phyloP scores from a whole-genome alignment of 2,797 vertebrate genomes.

The Mormyrops attenuatus region DNA sequence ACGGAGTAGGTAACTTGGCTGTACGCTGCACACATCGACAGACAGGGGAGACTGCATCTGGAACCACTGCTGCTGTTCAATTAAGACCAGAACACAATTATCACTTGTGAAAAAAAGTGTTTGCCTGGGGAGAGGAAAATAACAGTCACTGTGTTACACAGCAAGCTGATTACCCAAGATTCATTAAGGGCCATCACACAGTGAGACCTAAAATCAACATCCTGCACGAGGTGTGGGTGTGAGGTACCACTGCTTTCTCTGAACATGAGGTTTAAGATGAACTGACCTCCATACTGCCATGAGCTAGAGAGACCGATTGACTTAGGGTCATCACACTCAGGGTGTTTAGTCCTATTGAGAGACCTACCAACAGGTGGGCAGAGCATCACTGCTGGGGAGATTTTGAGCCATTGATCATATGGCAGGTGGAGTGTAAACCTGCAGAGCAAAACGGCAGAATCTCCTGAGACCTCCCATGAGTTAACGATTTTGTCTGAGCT shows the following conservation, averaged over 20 bases:
- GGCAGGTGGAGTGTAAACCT: neutral
- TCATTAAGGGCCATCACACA: slow-evolving; percentile 35
- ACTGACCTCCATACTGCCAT: neutral
- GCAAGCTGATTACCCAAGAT: slow-evolving; percentile 33
- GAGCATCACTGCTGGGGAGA: neutral
- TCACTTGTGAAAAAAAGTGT: slow-evolving; percentile 16
- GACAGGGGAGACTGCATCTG: neutral
- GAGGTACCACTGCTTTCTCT: slow-evolving; percentile 10
- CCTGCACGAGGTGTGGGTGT: neutral
- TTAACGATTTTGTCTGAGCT: neutral
- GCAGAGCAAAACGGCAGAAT: neutral
- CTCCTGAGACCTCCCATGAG: neutral
- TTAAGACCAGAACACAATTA: slow-evolving; percentile 21
- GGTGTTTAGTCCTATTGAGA: neutral
- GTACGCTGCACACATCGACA: neutral
- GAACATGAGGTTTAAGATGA: slow-evolving; percentile 8
- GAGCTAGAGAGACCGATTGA: neutral
- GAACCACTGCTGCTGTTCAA: neutral
- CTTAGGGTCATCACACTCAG: neutral
- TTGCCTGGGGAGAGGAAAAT: slow-evolving; percentile 20
- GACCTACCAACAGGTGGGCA: neutral
- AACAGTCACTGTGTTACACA: slow-evolving; percentile 30
- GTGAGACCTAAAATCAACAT: slow-evolving; percentile 31
- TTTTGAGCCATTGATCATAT: neutral
- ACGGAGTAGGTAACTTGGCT: neutral